Percentiles rank a stretch among this genome's conserved stretches.
Evolutionary conservation across 2,797 vertebrate genomes (phyloP).

Genomic region (Sebastes kiyomatsui): DNA sequence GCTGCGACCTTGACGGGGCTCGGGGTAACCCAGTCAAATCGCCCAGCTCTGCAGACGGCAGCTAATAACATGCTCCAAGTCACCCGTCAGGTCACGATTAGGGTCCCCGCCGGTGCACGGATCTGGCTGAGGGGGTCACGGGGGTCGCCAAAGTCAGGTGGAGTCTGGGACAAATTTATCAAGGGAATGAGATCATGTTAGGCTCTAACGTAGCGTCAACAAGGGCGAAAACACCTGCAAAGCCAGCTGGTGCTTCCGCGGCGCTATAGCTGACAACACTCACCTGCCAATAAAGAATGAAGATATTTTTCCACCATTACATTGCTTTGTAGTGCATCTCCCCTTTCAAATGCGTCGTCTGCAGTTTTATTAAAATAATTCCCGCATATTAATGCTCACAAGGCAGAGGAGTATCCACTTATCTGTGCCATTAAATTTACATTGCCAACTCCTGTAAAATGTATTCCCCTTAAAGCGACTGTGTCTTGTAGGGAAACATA

Average conservation of each 20-base stretch:
- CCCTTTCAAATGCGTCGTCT: slow-evolving; percentile 26
- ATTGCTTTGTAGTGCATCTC: not conserved
- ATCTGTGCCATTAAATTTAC: slow-evolving; percentile 80
- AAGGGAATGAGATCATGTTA: slow-evolving; percentile 82
- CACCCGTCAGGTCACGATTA: slow-evolving; percentile 74
- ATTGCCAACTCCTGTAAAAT: slow-evolving; percentile 75
- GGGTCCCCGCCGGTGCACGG: slow-evolving; percentile 69
- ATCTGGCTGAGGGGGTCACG: slow-evolving; percentile 73
- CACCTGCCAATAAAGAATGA: slow-evolving; percentile 75
- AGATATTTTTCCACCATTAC: slow-evolving; percentile 36
- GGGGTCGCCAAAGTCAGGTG: slow-evolving; percentile 81
- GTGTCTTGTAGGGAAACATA: slow-evolving; percentile 77
- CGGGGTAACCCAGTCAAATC: slow-evolving; percentile 32
- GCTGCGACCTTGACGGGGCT: slow-evolving; percentile 39
- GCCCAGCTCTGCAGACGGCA: slow-evolving; percentile 30
- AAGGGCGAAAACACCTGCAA: slow-evolving; percentile 80
- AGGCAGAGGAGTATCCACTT: slow-evolving; percentile 58
- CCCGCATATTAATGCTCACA: slow-evolving; percentile 57
- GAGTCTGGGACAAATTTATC: slow-evolving; percentile 84
- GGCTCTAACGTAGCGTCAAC: slow-evolving; percentile 85
- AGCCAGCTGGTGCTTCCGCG: slow-evolving; percentile 71
- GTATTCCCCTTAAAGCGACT: slow-evolving; percentile 76
- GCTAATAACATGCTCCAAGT: slow-evolving; percentile 50
- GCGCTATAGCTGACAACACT: slow-evolving; percentile 60
- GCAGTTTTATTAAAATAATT: slow-evolving; percentile 51